Evolutionary conservation across 2,888 invertebrate species (phyloP).

Genomic region (Anodontia alba): DNA sequence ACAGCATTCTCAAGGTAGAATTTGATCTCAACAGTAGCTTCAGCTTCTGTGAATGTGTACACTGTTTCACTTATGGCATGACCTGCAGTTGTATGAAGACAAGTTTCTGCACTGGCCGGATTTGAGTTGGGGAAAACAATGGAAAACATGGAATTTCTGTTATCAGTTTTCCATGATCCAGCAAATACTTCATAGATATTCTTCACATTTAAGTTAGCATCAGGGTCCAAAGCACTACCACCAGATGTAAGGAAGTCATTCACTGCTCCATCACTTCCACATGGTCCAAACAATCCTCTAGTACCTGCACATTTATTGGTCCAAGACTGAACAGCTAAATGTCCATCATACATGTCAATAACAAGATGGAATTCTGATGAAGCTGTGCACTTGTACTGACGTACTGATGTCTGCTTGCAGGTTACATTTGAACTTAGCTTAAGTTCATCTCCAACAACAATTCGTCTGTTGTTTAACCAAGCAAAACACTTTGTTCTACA

Average conservation of each 20-base stretch:
- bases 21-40: conserved; percentile 68
- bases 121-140: conserved; percentile 35
- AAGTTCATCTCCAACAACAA: conserved; percentile 43
- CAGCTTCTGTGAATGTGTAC: conserved; percentile 56
- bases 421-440: conserved; percentile 33
- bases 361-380: conserved; percentile 44
- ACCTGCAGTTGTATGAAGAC: conserved; percentile 53
- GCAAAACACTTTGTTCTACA: conserved; percentile 33
- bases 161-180: conserved; percentile 55
- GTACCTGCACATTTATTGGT: conserved; percentile 43
- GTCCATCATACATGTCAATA: conserved; percentile 53
- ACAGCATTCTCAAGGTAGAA: conserved; percentile 50
- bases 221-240: conserved; percentile 25
- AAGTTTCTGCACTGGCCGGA: conserved; percentile 51
- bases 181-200: conserved; percentile 62
- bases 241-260: conserved; percentile 45
- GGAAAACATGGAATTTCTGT: conserved; percentile 34
- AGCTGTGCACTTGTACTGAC: conserved; percentile 45
- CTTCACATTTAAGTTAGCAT: conserved; percentile 35
- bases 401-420: conserved; percentile 35
- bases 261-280: conserved; percentile 54
- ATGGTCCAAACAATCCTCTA: conserved; percentile 60
- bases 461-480: conserved; percentile 47
- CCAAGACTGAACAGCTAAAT: conserved; percentile 49
- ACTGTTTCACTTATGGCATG: conserved; percentile 50